Base-by-base conservation (phyloP, 2,797 vertebrate species). In the Eulemur albifrons region DNA sequence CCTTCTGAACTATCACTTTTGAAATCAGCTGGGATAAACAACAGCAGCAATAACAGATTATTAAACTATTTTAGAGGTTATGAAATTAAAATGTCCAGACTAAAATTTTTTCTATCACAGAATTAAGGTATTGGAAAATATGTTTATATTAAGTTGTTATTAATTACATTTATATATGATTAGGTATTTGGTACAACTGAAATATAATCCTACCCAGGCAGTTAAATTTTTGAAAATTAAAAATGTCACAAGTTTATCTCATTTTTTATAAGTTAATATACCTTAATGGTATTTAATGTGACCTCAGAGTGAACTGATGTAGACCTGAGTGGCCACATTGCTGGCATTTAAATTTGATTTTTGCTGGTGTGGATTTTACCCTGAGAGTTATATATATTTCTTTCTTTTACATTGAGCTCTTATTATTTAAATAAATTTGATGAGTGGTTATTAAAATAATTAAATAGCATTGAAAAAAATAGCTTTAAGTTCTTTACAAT, bases 221-320 rank as follows among this genome's bases (percentile, higher is more conserved):
- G 69, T 63, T 88, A 76, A 10, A 73, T 70, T 90, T 96, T 84
- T 94, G 15, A 94, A 86, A 86, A 92, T 32, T 79, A 95, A 93
- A 77, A 89, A 61, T 10, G 0, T 40, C 61, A 72, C n/a, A 67
- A 59, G 95, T 38, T 83, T 92, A 69, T 83, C 70, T 95, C 23
- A 43, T 67, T 40, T 85, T 43, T 75, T 20, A 45, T n/a, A 4
- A 91, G 30, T 59, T 67, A 86, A 30, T 92, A 59, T 40, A 45
- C 0, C 14, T 50, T 54, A 83, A 57, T 67, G 40, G 11, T 40
- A 88, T 76, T 91, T 83, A 57, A 59, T 72, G 21, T 83, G 63
- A 65, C 32, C 30, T n/a, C 32, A 65, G 89, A 95, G 38, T 43
- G 69, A 45, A 75, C 17, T 70, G 23, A 40, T 25, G 13, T 76